Base-by-base conservation (phyloP, 2,113 vertebrate species). In the Menidia beryllina region DNA sequence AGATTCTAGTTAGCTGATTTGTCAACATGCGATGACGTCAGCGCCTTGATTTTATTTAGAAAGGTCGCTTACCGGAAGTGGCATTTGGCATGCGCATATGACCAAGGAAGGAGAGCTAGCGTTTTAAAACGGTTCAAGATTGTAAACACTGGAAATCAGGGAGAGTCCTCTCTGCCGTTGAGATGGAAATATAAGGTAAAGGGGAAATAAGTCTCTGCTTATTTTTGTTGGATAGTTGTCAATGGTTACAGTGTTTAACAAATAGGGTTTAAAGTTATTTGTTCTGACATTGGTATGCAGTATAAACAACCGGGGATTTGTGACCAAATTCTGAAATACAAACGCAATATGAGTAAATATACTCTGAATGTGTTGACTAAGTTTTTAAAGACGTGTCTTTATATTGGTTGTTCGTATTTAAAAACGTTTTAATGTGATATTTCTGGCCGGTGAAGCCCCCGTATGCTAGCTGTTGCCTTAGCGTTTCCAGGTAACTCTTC, bases 101-200 rank as follows among this genome's bases (percentile, higher is more conserved):
- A 36, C 24, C 1, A 11, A 72, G 64, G 59, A 81, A 72, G 83
- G 73, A 70, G 69, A 30, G 3, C 72, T 52, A 52, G 30, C 23
- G 30, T 66, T 54, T 39, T 64, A 49, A 55, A 43, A 62, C 53
- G 25, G 78, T 27, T 27, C 48, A 48, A 64, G 60, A 71, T 19
- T 87, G 86, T 86, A 87, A 90, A 88, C 84, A 89, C 78, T 77
- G 63, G 53, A 41, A n/a, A 24, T 4, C 70, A 5, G 49, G 39
- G 30, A 38, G 23, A 56, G 53, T 60, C 59, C n/a, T 76, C 3
- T 30, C n/a, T n/a, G 25, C 47, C 20, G 17, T 15, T 39, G 73
- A 51, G 62, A 91, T 89, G 90, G 75, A 83, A 69, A 51, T 78
- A 53, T 87, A 85, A 89, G 90, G 90, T 91, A 88, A 85, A 54